Base-by-base conservation (phyloP, 2,797 vertebrate genomes). In the Rachycentron canadum region DNA sequence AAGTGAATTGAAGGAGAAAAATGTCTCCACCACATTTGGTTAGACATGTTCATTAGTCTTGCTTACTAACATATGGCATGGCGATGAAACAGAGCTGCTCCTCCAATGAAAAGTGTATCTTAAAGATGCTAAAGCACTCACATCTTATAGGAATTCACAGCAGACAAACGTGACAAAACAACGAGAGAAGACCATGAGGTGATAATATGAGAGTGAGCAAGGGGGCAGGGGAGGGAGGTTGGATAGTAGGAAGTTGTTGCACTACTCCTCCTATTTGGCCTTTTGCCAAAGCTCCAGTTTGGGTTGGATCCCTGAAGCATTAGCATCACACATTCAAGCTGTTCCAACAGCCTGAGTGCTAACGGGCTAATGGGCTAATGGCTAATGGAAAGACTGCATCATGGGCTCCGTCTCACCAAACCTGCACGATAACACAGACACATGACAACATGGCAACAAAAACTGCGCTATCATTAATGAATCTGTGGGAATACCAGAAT, bases 311-410 rank as follows among this genome's bases (percentile, higher is more conserved):
- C 93, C 94, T 86, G 89, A 94, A 95, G 94, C 94, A 92, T 95
- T 92, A 93, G 93, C 92, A 84, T 94, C 92, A 84, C 93, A 92
- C 91, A 47, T 93, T 94, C 94, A 95, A 94, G 94, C 94, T 95
- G 94, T 95, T 95, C 91, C 94, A 94, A 95, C 94, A 95, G 94
- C 94, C 94, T 95, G 93, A 93, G 89, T 87, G 91, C 94, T 95
- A 92, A 94, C 92, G 94, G 93, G 93, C 93, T 95, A 94, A 94
- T 93, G 92, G 85, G 93, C 92, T 94, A 93, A 94, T 92, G 89
- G 93, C 93, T 93, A 93, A 94, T 94, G 90, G 91, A 92, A 86
- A 90, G 89, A 89, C 89, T 88, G 91, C 91, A 90, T 92, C 89
- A 92, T 64, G 73, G 84, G 82, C 87, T 87, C 67, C 70, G 55